These are phyloP conservation scores for Haliclystus octoradiatus DNA, from an alignment of 30 jellyfish, hydroid and myxozoan genomes.

Conservation along the genomic window DNA sequence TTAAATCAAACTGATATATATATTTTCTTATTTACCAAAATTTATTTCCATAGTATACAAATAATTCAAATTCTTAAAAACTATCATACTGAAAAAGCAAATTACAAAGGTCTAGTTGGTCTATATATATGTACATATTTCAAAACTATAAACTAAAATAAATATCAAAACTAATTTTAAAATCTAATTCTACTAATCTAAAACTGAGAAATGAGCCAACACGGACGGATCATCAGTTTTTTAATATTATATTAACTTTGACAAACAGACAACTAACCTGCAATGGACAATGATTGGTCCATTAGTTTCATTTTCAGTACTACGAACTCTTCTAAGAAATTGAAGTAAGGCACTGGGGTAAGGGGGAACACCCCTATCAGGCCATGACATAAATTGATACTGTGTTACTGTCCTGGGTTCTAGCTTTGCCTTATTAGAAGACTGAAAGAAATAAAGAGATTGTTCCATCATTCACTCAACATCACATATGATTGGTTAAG, in stretches of 20 bases:
- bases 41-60: too few species aligned
- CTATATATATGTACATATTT: too few species aligned
- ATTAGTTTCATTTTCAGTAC: slow-evolving; percentile 13
- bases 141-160: too few species aligned
- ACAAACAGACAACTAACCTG: slow-evolving; percentile 33
- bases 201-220: too few species aligned
- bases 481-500: background rate
- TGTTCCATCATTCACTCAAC: background rate
- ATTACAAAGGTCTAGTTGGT: too few species aligned
- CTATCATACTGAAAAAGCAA: too few species aligned
- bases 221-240: too few species aligned
- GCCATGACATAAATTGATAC: slow-evolving; percentile 88
- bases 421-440: slow-evolving; percentile 27
- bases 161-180: too few species aligned
- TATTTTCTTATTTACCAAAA: too few species aligned
- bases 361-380: slow-evolving; percentile 96
- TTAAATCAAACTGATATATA: too few species aligned
- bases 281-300: slow-evolving; percentile 88
- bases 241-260: background rate
- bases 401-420: slow-evolving; percentile 68
- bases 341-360: slow-evolving; percentile 74
- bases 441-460: slow-evolving; percentile 11
- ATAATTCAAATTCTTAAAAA: too few species aligned
- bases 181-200: too few species aligned
- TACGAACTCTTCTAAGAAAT: slow-evolving; percentile 56